A percentile compares a stretch with the other conserved stretches of the same genome.
These are phyloP conservation scores for Varanus komodoensis DNA, from an alignment of 2,113 vertebrate genomes.

Conservation along the genomic window DNA sequence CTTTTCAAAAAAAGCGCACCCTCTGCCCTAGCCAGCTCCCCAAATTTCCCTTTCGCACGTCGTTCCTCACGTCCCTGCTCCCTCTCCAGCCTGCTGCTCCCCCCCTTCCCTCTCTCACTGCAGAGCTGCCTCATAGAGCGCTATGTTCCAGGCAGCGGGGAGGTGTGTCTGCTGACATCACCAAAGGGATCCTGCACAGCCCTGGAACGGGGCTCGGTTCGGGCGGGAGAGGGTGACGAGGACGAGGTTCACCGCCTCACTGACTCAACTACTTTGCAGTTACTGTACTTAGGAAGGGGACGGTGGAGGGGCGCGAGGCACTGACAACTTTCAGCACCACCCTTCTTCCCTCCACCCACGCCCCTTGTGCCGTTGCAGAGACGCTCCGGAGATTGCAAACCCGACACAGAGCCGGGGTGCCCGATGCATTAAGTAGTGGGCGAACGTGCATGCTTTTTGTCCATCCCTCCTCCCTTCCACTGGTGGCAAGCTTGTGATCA, in stretches of 20 bases:
- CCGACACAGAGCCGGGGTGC: background rate
- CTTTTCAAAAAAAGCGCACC: background rate
- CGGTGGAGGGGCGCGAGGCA: accelerated
- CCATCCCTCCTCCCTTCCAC: background rate
- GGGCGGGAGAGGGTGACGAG: background rate
- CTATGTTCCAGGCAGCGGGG: constrained; percentile 12
- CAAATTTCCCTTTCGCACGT: no score
- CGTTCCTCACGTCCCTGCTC: background rate
- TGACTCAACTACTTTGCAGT: background rate
- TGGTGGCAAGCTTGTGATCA: background rate
- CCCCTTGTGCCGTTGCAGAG: background rate
- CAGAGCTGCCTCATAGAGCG: background rate
- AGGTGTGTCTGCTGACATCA: constrained; percentile 46
- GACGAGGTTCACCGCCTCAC: background rate
- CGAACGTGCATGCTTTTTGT: background rate
- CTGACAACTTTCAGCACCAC: background rate
- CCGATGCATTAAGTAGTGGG: background rate
- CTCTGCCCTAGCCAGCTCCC: background rate
- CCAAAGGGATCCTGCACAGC: constrained; percentile 19
- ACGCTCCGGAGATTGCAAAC: background rate
- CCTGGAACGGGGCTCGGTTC: background rate
- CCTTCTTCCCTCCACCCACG: background rate
- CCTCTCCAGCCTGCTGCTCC: background rate
- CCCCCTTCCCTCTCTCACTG: background rate
- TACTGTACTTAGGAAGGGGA: accelerated